Percentiles rank a stretch among this genome's conserved stretches.
These are phyloP conservation scores for Haliclystus octoradiatus DNA, from an alignment of 30 jellyfish, hydroid and myxozoan genomes.

Conservation along the genomic window DNA sequence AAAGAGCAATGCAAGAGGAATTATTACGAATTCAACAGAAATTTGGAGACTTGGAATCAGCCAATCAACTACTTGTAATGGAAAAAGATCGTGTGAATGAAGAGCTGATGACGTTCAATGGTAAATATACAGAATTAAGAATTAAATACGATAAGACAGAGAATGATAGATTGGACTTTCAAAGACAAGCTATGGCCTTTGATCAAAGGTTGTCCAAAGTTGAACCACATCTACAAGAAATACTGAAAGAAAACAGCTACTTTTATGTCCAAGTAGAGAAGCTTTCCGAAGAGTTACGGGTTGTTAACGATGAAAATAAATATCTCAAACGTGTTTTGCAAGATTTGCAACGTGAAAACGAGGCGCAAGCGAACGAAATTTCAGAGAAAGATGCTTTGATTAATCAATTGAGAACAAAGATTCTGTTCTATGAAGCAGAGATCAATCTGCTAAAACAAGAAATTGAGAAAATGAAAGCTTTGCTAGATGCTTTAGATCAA, in stretches of 20 bases:
- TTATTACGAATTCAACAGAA: conserved; percentile 77
- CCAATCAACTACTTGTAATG: conserved; percentile 74
- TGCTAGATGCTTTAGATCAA: conserved; percentile 71
- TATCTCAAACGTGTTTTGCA: conserved; percentile 39
- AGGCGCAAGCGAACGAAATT: conserved; percentile 51
- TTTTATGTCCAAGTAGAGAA: conserved; percentile 64
- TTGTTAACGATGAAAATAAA: conserved; percentile 58
- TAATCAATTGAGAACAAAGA: conserved; percentile 61
- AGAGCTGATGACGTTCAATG: conserved; percentile 82
- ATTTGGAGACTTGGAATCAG: conserved; percentile 91
- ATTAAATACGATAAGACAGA: conserved; percentile 84
- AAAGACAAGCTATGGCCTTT: conserved; percentile 89
- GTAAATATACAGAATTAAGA: conserved; percentile 84
- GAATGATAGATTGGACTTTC: conserved; percentile 80
- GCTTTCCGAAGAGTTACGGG: conserved; percentile 77
- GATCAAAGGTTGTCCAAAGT: conserved; percentile 89
- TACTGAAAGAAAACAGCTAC: conserved; percentile 73
- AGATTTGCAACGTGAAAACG: conserved; percentile 38
- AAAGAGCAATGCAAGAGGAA: conserved; percentile 83
- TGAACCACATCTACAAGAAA: conserved; percentile 90
- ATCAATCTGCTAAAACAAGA: conserved; percentile 56
- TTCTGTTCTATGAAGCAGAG: conserved; percentile 55
- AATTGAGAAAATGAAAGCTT: conserved; percentile 57
- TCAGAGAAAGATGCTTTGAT: conserved; percentile 69
- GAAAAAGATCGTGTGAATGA: conserved; percentile 89